A percentile compares a stretch with the other conserved stretches of the same genome.
Conservation (phyloP, 2,888 invertebrate species). For the Dolichopus griseipennis region DNA sequence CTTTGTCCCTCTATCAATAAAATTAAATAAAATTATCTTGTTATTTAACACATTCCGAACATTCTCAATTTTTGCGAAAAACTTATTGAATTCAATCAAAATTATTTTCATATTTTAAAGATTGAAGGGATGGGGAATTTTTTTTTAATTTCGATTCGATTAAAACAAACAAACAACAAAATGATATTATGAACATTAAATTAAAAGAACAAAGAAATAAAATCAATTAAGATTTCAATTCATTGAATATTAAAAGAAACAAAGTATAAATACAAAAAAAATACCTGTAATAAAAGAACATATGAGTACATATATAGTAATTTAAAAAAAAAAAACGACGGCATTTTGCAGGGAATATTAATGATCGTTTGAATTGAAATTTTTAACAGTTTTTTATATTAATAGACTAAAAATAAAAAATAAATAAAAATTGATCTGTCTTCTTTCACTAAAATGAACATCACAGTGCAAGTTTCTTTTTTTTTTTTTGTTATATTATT, state of each 20-base stretch:
- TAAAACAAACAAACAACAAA: too few species aligned
- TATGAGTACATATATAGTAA: not conserved
- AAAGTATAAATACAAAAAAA: not conserved
- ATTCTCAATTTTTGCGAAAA: too few species aligned
- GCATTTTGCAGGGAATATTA: not conserved
- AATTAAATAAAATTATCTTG: too few species aligned
- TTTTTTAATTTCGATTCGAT: too few species aligned
- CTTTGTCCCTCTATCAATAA: too few species aligned
- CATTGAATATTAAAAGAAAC: not conserved
- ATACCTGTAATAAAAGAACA: not conserved
- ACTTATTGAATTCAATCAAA: too few species aligned
- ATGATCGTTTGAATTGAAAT: slow-evolving; percentile 1
- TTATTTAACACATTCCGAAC: too few species aligned
- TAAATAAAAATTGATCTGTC: not conserved
- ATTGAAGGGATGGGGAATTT: too few species aligned
- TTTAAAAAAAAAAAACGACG: not conserved
- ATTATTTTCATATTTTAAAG: too few species aligned
- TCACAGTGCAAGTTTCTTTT: not conserved
- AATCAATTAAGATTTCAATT: not conserved
- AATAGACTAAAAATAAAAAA: slow-evolving; percentile 1
- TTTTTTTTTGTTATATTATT: too few species aligned
- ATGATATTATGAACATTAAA: not conserved
- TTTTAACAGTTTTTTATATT: slow-evolving; percentile 1
- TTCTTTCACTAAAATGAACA: not conserved
- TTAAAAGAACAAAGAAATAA: not conserved